Base-by-base conservation (phyloP, 2,888 invertebrate genomes). In the Mimumesa dahlbomi region DNA sequence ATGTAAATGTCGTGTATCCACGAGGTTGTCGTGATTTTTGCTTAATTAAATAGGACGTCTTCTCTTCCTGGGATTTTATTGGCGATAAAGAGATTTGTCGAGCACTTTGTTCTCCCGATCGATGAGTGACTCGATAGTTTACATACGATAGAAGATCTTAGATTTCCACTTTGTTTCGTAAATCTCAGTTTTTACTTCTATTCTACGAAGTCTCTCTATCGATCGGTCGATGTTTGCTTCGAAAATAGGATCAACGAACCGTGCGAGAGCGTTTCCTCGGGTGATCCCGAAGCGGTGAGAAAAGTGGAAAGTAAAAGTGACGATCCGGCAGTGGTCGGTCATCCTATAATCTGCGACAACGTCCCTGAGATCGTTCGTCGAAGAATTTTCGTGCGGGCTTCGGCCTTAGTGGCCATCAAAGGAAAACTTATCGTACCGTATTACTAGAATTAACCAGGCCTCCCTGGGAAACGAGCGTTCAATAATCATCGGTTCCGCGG, bases 201-300 rank as follows among this genome's bases (percentile, higher is more conserved):
- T n/a, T n/a, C n/a, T n/a, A n/a, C 29, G 29, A 29, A 29, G 29
- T 9, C 2, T 29, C 29, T n/a, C n/a, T n/a, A 25, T 7, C 25
- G 4, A n/a, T 48, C 2, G 42, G 11, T 46, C 22, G 43, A 50
- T 34, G 21, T 29, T 36, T 19, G 34, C 13, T 43, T 21, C 34
- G 16, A 4, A 9, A n/a, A n/a, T n/a, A 31, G 19, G 43, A 58
- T 58, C 64, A 43, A 49, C 36, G 58, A 45, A 64, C 50, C 64
- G 50, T 22, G n/a, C n/a, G n/a, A n/a, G n/a, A 22, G 14, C 14
- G 16, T 34, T 34, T 34, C 34, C 34, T 34, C 34, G 34, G 34
- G 34, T 34, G 34, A 34, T 34, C n/a, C n/a, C 9, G 34, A n/a
- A 3, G 25, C n/a, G 34, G 34, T n/a, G n/a, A 34, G 34, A n/a